Base-by-base conservation (phyloP, 2,888 invertebrate genomes). In the Eupithecia subfuscata region DNA sequence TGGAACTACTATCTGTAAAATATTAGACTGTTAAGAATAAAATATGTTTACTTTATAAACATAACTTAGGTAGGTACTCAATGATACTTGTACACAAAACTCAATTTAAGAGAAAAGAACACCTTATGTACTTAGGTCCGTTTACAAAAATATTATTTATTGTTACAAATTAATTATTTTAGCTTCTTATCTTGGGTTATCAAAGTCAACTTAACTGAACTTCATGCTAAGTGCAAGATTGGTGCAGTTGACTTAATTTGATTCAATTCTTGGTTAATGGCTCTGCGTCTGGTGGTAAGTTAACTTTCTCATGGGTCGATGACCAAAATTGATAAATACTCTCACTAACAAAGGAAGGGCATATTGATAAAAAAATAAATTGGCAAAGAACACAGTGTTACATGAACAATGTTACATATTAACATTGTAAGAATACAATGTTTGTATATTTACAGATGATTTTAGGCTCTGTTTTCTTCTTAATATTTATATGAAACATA, bases 1-100 rank as follows among this genome's bases (percentile, higher is more conserved):
- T 78, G 99, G 99, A 63, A 99, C 99, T 73, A 99, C 99, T 95
- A 99, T 99, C 98, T 98, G 90, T 70, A 91, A 84, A 43, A 45
- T 25, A 64, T 34, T n/a, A 37, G 37, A 37, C 2, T 7, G 7
- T 4, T 37, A 7, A 37, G 37, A 37, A 30, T 5, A 37, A 37
- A 37, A 37, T 5, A 37, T 37, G 7, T 37, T 37, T 37, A 37
- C 5, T 37, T 7, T 37, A 37, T 37, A 37, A 37, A 37, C 37
- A 37, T 37, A 37, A 37, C 30, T 30, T 30, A 30, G 30, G 30
- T 30, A 30, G 30, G 30, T 30, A 37, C 37, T 37, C 5, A 37
- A 37, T 30, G 30, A 37, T 34, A 34, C 37, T 37, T 37, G 3
- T 30, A 30, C 30, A 30, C 30, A 30, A 30, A 30, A 37, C 37